Percentiles rank a stretch among this genome's conserved stretches.
Evolutionary conservation across 2,113 vertebrate species (phyloP).

Genomic region (Delphinapterus leucas): DNA sequence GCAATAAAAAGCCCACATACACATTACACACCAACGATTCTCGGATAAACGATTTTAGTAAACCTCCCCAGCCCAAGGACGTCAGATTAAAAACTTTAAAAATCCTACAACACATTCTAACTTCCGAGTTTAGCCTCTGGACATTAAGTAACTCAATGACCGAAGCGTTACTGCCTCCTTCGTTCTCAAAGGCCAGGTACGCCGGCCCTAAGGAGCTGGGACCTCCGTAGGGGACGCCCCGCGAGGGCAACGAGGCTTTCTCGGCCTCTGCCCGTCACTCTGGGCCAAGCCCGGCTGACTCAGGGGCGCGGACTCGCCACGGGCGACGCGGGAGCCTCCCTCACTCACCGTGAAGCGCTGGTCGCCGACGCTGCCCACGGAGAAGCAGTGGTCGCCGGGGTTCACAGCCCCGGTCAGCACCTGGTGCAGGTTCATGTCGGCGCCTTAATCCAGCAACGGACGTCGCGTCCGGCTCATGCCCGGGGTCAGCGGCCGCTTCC

Average conservation of each 20-base stretch:
- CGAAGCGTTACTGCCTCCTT: background rate
- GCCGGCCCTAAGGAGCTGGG: background rate
- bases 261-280: background rate
- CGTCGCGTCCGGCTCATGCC: slow-evolving; percentile 40
- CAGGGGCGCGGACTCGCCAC: background rate
- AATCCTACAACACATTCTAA: background rate
- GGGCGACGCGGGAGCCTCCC: background rate
- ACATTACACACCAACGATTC: background rate
- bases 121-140: background rate
- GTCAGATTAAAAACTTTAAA: background rate
- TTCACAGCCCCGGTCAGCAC: slow-evolving; percentile 97
- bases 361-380: slow-evolving; percentile 90
- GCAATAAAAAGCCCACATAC: background rate
- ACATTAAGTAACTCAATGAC: background rate
- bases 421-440: slow-evolving; percentile 95
- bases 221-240: background rate
- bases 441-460: background rate
- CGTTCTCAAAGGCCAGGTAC: background rate
- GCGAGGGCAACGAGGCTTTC: background rate
- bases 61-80: background rate
- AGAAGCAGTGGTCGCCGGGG: slow-evolving; percentile 95
- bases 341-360: slow-evolving; percentile 93
- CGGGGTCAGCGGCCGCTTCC: background rate
- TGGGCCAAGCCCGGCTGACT: background rate
- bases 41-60: background rate